Conservation (phyloP, 2,113 vertebrate genomes). For the Prolemur simus region DNA sequence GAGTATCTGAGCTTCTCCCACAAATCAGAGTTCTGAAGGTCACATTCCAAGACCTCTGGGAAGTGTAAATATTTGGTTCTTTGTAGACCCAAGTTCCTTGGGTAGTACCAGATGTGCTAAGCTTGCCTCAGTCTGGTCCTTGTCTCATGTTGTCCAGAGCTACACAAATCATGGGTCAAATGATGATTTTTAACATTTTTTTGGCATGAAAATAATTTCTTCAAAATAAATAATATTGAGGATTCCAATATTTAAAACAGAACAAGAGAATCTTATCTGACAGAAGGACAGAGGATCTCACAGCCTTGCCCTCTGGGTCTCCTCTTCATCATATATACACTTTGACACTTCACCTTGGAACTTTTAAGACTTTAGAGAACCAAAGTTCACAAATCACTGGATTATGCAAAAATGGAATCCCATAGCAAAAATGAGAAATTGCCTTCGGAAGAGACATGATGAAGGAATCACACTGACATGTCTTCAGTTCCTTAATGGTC, state of each 20-base stretch:
- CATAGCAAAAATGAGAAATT: neutral
- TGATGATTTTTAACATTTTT: neutral
- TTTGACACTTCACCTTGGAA: neutral
- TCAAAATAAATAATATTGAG: slow-evolving; percentile 10
- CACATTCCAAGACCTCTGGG: neutral
- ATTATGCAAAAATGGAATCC: neutral
- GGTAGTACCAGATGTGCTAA: neutral
- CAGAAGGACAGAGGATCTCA: neutral
- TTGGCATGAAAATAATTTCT: neutral
- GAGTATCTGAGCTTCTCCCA: neutral
- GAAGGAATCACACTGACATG: neutral
- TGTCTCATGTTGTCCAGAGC: neutral
- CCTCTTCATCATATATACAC: neutral
- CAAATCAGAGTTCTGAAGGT: neutral
- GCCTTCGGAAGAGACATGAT: neutral
- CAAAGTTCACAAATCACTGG: neutral
- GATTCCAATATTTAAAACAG: neutral
- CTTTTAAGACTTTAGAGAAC: neutral
- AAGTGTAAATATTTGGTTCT: neutral
- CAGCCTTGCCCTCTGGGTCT: neutral
- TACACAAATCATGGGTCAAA: neutral
- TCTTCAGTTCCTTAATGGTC: neutral
- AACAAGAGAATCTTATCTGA: neutral
- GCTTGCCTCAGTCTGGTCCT: neutral
- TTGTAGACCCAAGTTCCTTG: neutral